Evolutionary conservation across 2,113 vertebrate genomes (phyloP).

Genomic region (Forbesichthys papilliferus): DNA sequence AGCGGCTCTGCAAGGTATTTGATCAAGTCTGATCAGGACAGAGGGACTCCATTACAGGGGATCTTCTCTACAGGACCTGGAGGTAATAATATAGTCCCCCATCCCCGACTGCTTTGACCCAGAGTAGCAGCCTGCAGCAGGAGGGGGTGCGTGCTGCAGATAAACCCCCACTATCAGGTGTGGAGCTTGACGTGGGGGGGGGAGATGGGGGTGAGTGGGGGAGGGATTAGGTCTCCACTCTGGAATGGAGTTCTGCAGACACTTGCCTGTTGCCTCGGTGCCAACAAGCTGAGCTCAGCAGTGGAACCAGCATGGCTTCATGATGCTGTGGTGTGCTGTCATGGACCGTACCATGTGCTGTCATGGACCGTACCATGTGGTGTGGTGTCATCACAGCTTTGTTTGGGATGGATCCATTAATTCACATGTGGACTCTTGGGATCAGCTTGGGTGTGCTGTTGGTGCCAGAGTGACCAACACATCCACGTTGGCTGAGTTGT

Average conservation of each 20-base stretch:
- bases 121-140: constrained; percentile 50
- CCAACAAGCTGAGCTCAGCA: no score
- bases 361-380: no score
- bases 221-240: constrained; percentile 41
- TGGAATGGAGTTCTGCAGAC: constrained; percentile 58
- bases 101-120: constrained; percentile 33
- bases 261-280: constrained; percentile 25
- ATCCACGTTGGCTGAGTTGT: no score
- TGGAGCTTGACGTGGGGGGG: constrained; percentile 54
- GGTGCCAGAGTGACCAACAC: no score
- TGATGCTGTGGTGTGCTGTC: no score
- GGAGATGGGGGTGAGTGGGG: constrained; percentile 34
- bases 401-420: no score
- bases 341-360: no score
- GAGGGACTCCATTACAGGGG: not conserved
- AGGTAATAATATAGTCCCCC: constrained; percentile 10
- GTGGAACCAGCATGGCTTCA: no score
- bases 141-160: constrained; percentile 66
- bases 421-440: no score
- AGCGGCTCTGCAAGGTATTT: not conserved
- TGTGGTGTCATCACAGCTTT: no score
- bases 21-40: constrained; percentile 18
- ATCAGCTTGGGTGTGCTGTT: no score
- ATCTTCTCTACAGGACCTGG: constrained; percentile 6
- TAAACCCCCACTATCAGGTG: constrained; percentile 61